Base-by-base conservation (phyloP, 2,113 vertebrate genomes). In the Ovis canadensis region DNA sequence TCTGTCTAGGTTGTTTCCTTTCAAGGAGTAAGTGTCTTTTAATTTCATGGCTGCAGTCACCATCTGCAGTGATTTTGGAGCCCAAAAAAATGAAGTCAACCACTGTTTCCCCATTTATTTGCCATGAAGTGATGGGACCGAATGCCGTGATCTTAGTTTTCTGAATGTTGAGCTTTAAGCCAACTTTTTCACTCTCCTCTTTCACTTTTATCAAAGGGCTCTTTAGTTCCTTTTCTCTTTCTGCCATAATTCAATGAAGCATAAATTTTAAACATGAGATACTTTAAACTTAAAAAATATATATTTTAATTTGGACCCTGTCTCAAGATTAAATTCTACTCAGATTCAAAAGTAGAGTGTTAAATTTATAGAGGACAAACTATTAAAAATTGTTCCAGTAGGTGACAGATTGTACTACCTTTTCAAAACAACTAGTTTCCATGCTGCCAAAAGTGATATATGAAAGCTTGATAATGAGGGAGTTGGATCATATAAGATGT, bases 51-150 rank as follows among this genome's bases (percentile, higher is more conserved):
- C 67, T 71, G 10, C 9, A 40, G 1, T 40, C 19, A 40, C 10
- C 1, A 71, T 40, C 67, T 40, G 10, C 10, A 40, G n/a, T 71
- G n/a, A 71, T 71, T 71, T 23, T 71, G 67, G 19, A 71, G 19
- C 10, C 67, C n/a, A 0, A 0, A 0, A 71, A 71, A 40, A 71
- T 40, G 12, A 71, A 71, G n/a, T 40, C 19, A 6, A 6, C 0
- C 19, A 40, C n/a, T 36, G n/a, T 40, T 71, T 40, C 9, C n/a
- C 67, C 1, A 12, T 71, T 3, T 40, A 40, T 23, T 36, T 71
- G 4, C 19, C 64, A 23, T 23, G 5, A 71, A 71, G 19, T 71
- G 3, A 40, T 71, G n/a, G 67, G 19, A 40, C n/a, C 1, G 0
- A 5, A 40, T 40, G 36, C 19, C 19, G 3, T 40, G 67, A 5